phyloP scores from a whole-genome alignment of 2,888 invertebrate genomes.

The Lepidocyrtinus sp. region DNA sequence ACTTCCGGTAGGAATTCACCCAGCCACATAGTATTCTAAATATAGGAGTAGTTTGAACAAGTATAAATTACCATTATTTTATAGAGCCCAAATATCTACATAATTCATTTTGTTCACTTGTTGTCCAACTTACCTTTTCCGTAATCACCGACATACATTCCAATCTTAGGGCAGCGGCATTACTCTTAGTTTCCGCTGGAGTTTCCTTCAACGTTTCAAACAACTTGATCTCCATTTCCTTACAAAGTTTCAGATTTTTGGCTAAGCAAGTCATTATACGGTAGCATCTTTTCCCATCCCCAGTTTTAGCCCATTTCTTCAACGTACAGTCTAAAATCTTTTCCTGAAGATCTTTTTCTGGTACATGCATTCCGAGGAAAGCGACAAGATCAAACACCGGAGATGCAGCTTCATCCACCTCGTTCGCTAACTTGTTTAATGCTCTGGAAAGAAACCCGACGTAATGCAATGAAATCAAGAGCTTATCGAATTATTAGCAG shows the following conservation, averaged over 20 bases:
- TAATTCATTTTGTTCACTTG: neutral
- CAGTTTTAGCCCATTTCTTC: constrained; percentile 41
- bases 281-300: constrained; percentile 62
- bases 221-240: constrained; percentile 37
- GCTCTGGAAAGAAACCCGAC: constrained; percentile 52
- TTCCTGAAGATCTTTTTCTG: constrained; percentile 34
- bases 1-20: constrained; percentile 66
- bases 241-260: constrained; percentile 47
- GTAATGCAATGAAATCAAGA: neutral
- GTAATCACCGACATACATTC: constrained; percentile 61
- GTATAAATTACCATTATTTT: neutral
- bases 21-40: constrained; percentile 57
- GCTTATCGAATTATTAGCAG: too few relatives aligned
- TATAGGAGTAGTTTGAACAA: neutral
- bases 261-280: constrained; percentile 59
- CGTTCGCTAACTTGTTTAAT: constrained; percentile 47
- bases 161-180: constrained; percentile 66
- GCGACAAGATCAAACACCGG: constrained; percentile 66
- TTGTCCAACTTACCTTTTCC: constrained; percentile 47
- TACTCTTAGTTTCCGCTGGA: constrained; percentile 65
- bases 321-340: constrained; percentile 47
- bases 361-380: constrained; percentile 39
- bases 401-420: constrained; percentile 49
- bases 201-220: constrained; percentile 51
- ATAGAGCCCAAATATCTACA: too few relatives aligned